Base-by-base conservation (phyloP, 37 sponge, comb jelly and placozoan species). In the Crambe crambe region DNA sequence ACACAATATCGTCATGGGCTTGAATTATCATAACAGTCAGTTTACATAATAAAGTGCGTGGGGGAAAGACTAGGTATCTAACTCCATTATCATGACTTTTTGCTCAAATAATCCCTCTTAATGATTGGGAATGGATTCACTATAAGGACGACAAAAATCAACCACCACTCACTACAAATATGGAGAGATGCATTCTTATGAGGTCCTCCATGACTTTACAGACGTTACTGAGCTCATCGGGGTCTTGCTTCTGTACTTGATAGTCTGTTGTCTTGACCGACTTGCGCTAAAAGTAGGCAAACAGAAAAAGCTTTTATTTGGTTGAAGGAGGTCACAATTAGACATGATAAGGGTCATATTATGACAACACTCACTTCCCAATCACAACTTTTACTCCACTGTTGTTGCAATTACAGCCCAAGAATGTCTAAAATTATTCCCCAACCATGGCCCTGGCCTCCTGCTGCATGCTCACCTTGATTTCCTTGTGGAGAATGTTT, bases 401-500 rank as follows among this genome's bases (percentile, higher is more conserved):
- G 51, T 47, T 6, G 6, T 47, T 47, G 51, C 12, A 47, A 6
- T 47, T 6, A 15, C 12, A 6, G 6, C 51, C 51, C 51, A 47
- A 47, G 51, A 47, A 47, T 47, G 51, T 47, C 51, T n/a, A n/a
- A n/a, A n/a, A n/a, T n/a, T n/a, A n/a, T n/a, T n/a, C n/a, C n/a
- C n/a, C n/a, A n/a, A n/a, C n/a, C n/a, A n/a, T n/a, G n/a, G n/a
- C n/a, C n/a, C n/a, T n/a, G n/a, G n/a, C n/a, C n/a, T n/a, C n/a
- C n/a, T n/a, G n/a, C n/a, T n/a, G n/a, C 6, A 6, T 15, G 21
- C 60, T 43, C 37, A 80, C 81, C 70, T 72, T 88, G 2, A 42
- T 21, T 34, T 77, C 95, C 77, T 81, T 95, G 75, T 95, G 95
- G 23, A 95, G 71, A 35, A 95, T 88, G 78, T 95, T 95, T 30